Conservation (phyloP, 2,797 vertebrate species). For the Megalops cyprinoides region DNA sequence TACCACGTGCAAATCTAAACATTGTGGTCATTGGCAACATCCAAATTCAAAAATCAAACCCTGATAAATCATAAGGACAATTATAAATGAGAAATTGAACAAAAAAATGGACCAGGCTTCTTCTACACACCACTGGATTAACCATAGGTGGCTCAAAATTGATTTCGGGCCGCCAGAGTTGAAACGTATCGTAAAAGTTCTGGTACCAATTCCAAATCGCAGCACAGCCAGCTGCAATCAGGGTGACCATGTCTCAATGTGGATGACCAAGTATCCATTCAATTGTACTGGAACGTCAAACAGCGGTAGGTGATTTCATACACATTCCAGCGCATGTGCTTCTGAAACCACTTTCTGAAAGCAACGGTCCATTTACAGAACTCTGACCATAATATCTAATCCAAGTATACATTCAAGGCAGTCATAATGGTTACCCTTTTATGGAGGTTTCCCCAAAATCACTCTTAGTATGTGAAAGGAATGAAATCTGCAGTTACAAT, state of each 20-base stretch:
- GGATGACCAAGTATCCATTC: slow-evolving; percentile 9
- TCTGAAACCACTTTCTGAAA: slow-evolving; percentile 3
- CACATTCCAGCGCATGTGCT: background rate
- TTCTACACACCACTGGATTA: background rate
- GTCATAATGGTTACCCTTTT: background rate
- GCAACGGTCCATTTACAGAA: background rate
- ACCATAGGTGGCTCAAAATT: background rate
- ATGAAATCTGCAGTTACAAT: background rate
- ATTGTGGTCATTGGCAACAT: slow-evolving; percentile 37
- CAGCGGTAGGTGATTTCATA: background rate
- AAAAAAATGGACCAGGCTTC: slow-evolving; percentile 8
- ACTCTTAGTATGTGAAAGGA: background rate
- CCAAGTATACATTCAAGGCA: slow-evolving; percentile 16
- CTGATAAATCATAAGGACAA: slow-evolving; percentile 19
- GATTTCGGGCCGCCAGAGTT: background rate
- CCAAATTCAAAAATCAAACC: slow-evolving; percentile 40
- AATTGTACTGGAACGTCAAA: background rate
- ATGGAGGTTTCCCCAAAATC: slow-evolving; percentile 15
- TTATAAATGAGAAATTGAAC: slow-evolving; percentile 8
- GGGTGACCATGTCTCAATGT: slow-evolving; percentile 26
- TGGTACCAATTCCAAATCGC: slow-evolving; percentile 3
- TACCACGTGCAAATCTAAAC: slow-evolving; percentile 30
- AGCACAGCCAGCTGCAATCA: slow-evolving; percentile 4
- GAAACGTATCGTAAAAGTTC: slow-evolving; percentile 9
- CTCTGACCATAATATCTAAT: background rate